Base-by-base conservation (phyloP, 2,113 vertebrate genomes). In the Marmota monax region DNA sequence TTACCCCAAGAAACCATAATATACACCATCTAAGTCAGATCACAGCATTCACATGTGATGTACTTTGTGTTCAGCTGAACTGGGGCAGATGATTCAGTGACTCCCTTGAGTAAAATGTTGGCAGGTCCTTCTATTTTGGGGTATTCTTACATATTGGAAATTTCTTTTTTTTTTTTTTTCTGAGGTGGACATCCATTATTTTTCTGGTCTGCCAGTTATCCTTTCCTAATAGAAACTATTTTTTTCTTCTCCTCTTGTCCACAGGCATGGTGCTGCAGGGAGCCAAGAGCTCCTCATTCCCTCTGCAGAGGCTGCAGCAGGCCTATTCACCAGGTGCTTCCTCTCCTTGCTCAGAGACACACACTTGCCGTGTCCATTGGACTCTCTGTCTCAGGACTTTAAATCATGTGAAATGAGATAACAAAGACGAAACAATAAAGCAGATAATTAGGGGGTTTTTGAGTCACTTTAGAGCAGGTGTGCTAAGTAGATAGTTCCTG, bases 351-450 rank as follows among this genome's bases (percentile, higher is more conserved):
- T 37, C 17, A 39, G 48, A 17, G 82, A 58, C 0, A 42, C 29
- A 39, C 11, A 79, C 0, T 0, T 58, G n/a, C 32, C 4, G 0
- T 58, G 34, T 32, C 10, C 12, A 9, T 6, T 39, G 42, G 45
- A 10, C 2, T 61, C 3, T 84, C 17, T 4, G 4, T 74, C 39
- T 45, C 7, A 65, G 39, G 22, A 69, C 23, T 42, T 67, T 63
- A 73, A 89, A 18, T 88, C 25, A 56, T 25, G 8, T 32, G n/a
- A 79, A 4, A 1, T 34, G 20, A 0, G 27, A 82, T 27, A 69
- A 37, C 11, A 16, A 94, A 34, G 67, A 72, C 61, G 11, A 39
- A 69, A 61, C 45, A 78, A 39, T 29, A 76, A 17, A 58, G 67
- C 27, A 73, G 20, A 73, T 9, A 74, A 63, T 3, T 79, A 53